Evolutionary conservation across 2,888 invertebrate species (phyloP).

Genomic region (Seira sanloemensis): DNA sequence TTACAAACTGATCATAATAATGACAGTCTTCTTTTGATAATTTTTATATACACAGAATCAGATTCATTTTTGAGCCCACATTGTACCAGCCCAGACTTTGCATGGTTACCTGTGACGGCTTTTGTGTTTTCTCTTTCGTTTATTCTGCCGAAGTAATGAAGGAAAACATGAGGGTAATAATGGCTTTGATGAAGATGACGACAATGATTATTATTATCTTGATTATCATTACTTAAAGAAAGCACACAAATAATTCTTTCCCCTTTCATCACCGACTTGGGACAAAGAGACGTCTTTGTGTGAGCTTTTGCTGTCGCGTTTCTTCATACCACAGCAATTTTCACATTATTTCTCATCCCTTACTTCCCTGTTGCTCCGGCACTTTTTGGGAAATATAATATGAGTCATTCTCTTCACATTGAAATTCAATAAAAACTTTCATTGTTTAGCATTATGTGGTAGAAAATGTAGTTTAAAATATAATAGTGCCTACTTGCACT

Average conservation of each 20-base stretch:
- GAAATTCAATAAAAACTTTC: too few species aligned
- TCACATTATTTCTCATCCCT: conserved; percentile 39
- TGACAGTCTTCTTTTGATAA: conserved; percentile 40
- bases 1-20: too few species aligned
- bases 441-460: too few species aligned
- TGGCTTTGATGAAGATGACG: too few species aligned
- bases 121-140: not conserved
- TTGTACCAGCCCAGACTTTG: conserved; percentile 8
- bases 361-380: not conserved
- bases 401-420: too few species aligned
- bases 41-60: conserved; percentile 17
- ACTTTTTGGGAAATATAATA: too few species aligned
- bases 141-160: conserved; percentile 49
- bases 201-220: conserved; percentile 61
- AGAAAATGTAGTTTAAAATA: too few species aligned
- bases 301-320: conserved; percentile 46
- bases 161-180: conserved; percentile 54
- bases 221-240: conserved; percentile 59
- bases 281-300: conserved; percentile 54
- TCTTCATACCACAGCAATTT: conserved; percentile 49
- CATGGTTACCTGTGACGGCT: conserved; percentile 6
- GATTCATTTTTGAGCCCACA: not conserved
- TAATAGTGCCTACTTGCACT: too few species aligned
- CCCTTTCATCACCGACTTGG: conserved; percentile 42
- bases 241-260: conserved; percentile 39